Conservation (phyloP, 2,888 invertebrate genomes). For the Drosophila testacea region DNA sequence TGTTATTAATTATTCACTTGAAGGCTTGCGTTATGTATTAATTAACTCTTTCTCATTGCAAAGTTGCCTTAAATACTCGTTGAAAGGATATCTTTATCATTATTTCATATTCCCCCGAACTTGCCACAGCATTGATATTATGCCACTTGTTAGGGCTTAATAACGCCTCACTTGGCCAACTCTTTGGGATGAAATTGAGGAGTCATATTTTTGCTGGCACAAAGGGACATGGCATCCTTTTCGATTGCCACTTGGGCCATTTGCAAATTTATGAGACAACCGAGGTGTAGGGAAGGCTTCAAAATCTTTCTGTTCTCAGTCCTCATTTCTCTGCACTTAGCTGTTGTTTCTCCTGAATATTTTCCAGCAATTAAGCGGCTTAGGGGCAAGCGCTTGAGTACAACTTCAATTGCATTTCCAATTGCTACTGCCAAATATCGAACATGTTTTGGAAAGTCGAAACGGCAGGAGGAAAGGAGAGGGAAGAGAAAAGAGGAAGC, state of each 20-base stretch:
- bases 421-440: slow-evolving; percentile 36
- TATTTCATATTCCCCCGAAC: too few species aligned
- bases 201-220: slow-evolving; percentile 33
- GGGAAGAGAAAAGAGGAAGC: fast-evolving
- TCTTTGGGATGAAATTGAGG: slow-evolving; percentile 11
- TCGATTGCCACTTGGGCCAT: slow-evolving; percentile 36
- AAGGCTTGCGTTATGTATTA: too few species aligned
- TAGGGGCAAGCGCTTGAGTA: slow-evolving; percentile 34
- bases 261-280: slow-evolving; percentile 59
- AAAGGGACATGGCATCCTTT: slow-evolving; percentile 39
- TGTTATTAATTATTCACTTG: too few species aligned
- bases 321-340: slow-evolving; percentile 3
- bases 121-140: slow-evolving; percentile 25
- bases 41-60: too few species aligned
- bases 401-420: slow-evolving; percentile 49
- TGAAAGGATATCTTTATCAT: too few species aligned
- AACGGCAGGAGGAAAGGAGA: too few species aligned
- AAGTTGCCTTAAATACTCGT: too few species aligned
- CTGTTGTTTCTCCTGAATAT: slow-evolving; percentile 18
- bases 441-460: slow-evolving; percentile 25
- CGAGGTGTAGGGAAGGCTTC: slow-evolving; percentile 4
- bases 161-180: slow-evolving; percentile 60
- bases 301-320: slow-evolving; percentile 21
- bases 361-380: slow-evolving; percentile 71
- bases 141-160: slow-evolving; percentile 54